Evolutionary conservation across 2,888 invertebrate genomes (phyloP), one percentile per base, ranked within the genome.

Genomic region (Lucinisca nassula): DNA sequence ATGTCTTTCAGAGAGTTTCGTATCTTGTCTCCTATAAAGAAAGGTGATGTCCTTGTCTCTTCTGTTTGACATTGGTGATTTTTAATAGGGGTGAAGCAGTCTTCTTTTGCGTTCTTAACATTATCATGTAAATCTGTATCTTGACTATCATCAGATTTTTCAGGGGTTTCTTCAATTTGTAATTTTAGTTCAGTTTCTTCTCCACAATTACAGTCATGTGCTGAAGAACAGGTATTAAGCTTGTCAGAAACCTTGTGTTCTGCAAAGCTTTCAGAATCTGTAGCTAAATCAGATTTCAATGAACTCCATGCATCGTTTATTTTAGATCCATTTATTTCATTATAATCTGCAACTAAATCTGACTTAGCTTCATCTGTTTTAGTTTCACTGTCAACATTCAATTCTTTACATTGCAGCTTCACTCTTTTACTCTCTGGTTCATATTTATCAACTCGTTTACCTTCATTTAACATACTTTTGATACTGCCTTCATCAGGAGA

Each of bases 1-100:
- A 92, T 86, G 32, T 85, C 92, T 85, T 91, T 89, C 30, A 92
- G 76, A 78, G 92, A 91, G 61, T 88, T 89, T 76, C 90, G 82
- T 3, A 92, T 89, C 83, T 91, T 90, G 40, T 87, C 91, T 82
- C 87, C 89, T 77, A 92, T 87, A 49, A 80, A 67, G 27, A 90
- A 88, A 37, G 89, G 89, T 70, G 74, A 74, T n/a, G 12, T 67
- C 17, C 67, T 3, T 21, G 67, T 8, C 24, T 40, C 49, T 37
- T 74, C 74, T 40, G 40, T 10, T 6, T n/a, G 40, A 45, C 45
- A 45, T 2, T 6, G 4, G 21, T 45, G 40, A 40, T 17, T 40
- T 74, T 74, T 74, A 40, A 45, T n/a, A 32, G 74, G 74, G 21
- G 74, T 74, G 10, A 45, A 24, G 40, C 30, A 45, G 17, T 74